A percentile compares a stretch with the other conserved stretches of the same genome.
Evolutionary conservation across 2,888 invertebrate genomes (phyloP).

Genomic region (Diadegma fenestrale): DNA sequence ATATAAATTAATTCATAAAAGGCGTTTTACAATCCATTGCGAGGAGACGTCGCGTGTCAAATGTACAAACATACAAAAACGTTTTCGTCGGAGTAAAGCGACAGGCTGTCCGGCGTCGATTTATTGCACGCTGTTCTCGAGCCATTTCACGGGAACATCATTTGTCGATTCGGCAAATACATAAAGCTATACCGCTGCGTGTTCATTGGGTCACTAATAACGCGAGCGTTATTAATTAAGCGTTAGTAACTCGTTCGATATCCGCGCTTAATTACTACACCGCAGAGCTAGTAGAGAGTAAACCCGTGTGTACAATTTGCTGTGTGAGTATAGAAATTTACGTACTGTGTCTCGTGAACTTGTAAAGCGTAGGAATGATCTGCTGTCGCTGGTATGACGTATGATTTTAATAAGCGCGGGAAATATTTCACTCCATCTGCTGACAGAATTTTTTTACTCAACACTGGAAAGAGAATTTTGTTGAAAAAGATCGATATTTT

Average conservation of each 20-base stretch:
- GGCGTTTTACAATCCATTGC: not conserved
- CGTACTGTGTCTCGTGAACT: not conserved
- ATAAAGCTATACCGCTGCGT: not conserved
- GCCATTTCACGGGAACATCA: conserved; percentile 28
- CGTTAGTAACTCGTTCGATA: conserved; percentile 53
- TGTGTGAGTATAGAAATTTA: conserved; percentile 13
- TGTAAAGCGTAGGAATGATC: not conserved
- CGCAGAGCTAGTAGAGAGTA: not conserved
- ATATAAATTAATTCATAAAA: not conserved
- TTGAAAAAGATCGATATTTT: too few relatives aligned
- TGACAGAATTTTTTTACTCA: conserved; percentile 11
- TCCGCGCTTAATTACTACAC: conserved; percentile 50
- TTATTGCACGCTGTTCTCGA: conserved; percentile 52
- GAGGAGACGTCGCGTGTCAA: not conserved
- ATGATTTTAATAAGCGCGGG: conserved; percentile 50
- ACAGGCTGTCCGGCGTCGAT: conserved; percentile 60
- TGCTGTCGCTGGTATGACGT: conserved; percentile 18
- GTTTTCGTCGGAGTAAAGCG: conserved; percentile 13
- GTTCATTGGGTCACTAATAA: conserved; percentile 45
- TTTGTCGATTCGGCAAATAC: conserved; percentile 8
- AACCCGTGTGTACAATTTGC: conserved; percentile 46
- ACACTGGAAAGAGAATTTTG: too few relatives aligned
- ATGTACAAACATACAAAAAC: not conserved
- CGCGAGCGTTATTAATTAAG: conserved; percentile 64
- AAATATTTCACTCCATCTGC: conserved; percentile 31